phyloP scores from a whole-genome alignment of 2,888 invertebrate species.

The Pterobdella sp. region DNA sequence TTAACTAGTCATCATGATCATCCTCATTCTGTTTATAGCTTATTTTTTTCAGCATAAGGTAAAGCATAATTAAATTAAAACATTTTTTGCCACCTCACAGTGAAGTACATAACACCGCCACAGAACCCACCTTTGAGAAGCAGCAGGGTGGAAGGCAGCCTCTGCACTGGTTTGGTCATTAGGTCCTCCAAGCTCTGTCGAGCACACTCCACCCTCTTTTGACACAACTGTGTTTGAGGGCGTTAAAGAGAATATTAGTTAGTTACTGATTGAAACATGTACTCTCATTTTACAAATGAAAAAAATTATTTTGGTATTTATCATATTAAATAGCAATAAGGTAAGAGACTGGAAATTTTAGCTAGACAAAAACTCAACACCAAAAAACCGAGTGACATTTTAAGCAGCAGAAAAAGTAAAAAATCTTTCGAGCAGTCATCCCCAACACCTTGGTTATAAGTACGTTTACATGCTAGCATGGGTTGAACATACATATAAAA shows the following conservation, averaged over 20 bases:
- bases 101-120: neutral
- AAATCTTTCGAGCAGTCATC: neutral
- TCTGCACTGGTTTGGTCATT: conserved; percentile 91
- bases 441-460: too few relatives aligned
- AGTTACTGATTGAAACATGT: neutral
- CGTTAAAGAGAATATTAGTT: neutral
- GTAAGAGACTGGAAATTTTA: too few relatives aligned
- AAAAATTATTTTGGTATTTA: neutral
- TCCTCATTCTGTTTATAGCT: too few relatives aligned
- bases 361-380: too few relatives aligned
- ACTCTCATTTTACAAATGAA: neutral
- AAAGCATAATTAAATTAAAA: too few relatives aligned
- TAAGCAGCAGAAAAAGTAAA: neutral
- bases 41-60: too few relatives aligned
- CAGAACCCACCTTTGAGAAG: conserved; percentile 73
- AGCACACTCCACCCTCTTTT: conserved; percentile 79
- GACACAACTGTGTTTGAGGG: conserved; percentile 60
- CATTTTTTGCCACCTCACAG: too few relatives aligned
- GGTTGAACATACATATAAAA: neutral
- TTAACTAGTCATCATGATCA: too few relatives aligned
- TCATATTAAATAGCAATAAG: neutral
- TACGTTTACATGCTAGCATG: too few relatives aligned
- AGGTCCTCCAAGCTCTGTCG: conserved; percentile 89
- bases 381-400: neutral
- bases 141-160: conserved; percentile 89